Percentiles rank a stretch among this genome's conserved stretches.
Conservation (phyloP, 92 coral and sea anemone species). For the Zoanthus gigantus region DNA sequence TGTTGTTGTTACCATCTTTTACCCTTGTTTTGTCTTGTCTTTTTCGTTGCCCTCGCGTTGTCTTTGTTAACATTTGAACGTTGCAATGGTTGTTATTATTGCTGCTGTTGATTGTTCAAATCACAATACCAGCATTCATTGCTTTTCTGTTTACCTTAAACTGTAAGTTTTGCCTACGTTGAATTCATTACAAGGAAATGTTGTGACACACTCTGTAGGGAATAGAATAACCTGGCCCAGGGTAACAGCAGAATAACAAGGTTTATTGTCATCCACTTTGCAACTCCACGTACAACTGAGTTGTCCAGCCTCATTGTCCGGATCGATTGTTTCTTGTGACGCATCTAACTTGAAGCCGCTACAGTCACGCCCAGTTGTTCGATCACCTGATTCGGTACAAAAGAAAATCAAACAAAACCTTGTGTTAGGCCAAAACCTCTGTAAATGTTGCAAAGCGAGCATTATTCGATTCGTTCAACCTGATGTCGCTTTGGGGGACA, state of each 20-base stretch:
- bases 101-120: too few species aligned
- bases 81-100: too few species aligned
- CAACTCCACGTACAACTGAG: conserved; percentile 59
- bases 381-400: conserved; percentile 39
- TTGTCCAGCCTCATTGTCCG: conserved; percentile 56
- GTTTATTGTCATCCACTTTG: conserved; percentile 16
- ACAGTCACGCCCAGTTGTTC: conserved; percentile 46
- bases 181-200: conserved; percentile 38
- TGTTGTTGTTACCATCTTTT: too few species aligned
- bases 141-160: conserved; percentile 27
- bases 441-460: too few species aligned
- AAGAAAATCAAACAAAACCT: not conserved
- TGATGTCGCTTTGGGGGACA: too few species aligned
- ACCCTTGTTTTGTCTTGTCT: too few species aligned
- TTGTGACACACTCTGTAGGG: conserved; percentile 29
- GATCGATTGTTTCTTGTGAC: conserved; percentile 44
- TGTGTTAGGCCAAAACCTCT: too few species aligned
- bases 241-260: conserved; percentile 55
- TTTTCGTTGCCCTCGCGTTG: too few species aligned
- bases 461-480: too few species aligned
- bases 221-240: conserved; percentile 35
- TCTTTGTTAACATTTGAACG: too few species aligned
- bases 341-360: conserved; percentile 43
- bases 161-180: conserved; percentile 23
- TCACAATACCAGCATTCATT: too few species aligned